Base-by-base conservation (phyloP, 2,113 vertebrate species). In the Ictalurus furcatus region DNA sequence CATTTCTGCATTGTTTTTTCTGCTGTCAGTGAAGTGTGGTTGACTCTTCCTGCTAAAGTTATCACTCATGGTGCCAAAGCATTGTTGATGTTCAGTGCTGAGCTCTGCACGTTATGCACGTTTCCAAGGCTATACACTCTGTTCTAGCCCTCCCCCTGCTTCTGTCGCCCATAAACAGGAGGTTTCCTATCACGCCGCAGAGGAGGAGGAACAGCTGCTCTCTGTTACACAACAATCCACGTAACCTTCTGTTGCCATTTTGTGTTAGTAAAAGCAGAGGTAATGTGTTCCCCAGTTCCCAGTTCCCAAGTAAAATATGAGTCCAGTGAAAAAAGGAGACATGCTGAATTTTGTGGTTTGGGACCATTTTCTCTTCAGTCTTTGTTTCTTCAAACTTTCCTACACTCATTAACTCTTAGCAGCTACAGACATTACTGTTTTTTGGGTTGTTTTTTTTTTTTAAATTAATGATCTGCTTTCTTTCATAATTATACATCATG, bases 171-270 rank as follows among this genome's bases (percentile, higher is more conserved):
- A 11, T 54, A 61, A 54, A 76, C 84, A 85, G 34, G 87, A 73
- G 91, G 92, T 91, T 93, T 92, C 89, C 90, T 86, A 89, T 92
- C 44, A 17, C 61, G 9, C 44, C 1, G 14, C 28, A 71, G 40
- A 48, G 61, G 65, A 13, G 28, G 44, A 28, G 88, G 44, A 88
- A 86, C 82, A 85, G 85, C 63, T 78, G 89, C 87, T 67, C 58
- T 65, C 74, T 30, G 69, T 91, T 90, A 92, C 87, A 88, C 86
- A 90, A 89, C 74, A 40, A 74, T 63, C 67, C 40, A 54, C 48
- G 11, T 83, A 87, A 87, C 69, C 76, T 37, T 81, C 23, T 40
- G 69, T 84, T 91, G 88, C 84, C 89, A 89, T 89, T 89, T 91
- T 87, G 79, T 54, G 69, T 23, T 76, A 34, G 34, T 54, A 40